These are phyloP conservation scores for Catamblyrhynchus diadema DNA, from an alignment of 2,797 vertebrate genomes.

Conservation along the genomic window DNA sequence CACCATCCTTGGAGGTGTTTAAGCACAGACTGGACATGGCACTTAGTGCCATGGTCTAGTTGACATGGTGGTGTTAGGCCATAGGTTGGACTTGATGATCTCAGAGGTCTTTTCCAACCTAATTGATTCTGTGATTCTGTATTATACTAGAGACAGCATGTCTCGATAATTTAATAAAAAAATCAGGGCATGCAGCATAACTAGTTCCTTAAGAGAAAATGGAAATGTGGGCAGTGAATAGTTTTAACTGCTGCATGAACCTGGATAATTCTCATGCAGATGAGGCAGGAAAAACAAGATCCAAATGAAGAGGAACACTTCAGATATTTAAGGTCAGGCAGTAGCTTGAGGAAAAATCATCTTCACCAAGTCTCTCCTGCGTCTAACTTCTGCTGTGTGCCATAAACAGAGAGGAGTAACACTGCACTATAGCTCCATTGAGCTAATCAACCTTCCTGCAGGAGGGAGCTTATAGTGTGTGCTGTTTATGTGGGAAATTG, in stretches of 20 bases:
- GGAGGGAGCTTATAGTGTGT: not conserved
- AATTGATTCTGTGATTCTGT: not conserved
- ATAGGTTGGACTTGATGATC: not conserved
- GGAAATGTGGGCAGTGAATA: not conserved
- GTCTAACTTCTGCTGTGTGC: not conserved
- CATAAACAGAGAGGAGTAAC: not conserved
- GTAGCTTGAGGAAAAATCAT: not conserved
- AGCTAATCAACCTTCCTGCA: constrained; percentile 18
- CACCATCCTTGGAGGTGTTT: not conserved
- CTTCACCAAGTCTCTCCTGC: not conserved
- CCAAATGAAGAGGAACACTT: not conserved
- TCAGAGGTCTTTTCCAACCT: not conserved
- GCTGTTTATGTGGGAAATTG: constrained; percentile 34
- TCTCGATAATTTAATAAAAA: not conserved
- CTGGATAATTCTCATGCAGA: not conserved
- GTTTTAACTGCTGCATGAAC: not conserved
- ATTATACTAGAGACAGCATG: not conserved
- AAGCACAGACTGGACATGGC: not conserved
- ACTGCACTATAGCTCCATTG: not conserved
- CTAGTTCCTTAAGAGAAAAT: not conserved
- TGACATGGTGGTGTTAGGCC: not conserved
- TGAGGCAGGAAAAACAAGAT: constrained; percentile 31
- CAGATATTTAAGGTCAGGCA: not conserved
- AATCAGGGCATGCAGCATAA: not conserved
- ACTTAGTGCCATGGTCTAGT: not conserved